Conservation (phyloP, 2,113 vertebrate genomes). For the Podarcis muralis region DNA sequence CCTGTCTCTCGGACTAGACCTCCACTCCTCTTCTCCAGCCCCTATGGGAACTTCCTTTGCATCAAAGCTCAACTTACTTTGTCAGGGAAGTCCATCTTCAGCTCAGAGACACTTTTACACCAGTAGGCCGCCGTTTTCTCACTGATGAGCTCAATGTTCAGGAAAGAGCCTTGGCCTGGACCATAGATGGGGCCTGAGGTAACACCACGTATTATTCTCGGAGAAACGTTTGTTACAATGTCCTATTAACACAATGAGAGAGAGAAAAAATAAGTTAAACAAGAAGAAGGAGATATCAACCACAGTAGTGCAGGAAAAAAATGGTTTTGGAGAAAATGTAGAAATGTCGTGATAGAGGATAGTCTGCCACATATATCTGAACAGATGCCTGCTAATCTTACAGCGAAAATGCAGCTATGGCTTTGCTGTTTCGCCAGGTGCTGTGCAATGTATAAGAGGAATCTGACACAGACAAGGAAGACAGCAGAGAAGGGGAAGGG, state of each 20-base stretch:
- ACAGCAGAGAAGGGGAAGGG: background rate
- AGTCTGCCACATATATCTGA: background rate
- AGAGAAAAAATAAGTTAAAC: background rate
- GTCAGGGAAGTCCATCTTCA: slow-evolving; percentile 90
- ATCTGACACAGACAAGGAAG: background rate
- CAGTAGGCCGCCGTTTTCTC: slow-evolving; percentile 93
- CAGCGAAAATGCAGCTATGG: background rate
- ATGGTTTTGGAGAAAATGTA: background rate
- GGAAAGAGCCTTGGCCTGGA: slow-evolving; percentile 89
- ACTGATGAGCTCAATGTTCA: slow-evolving; percentile 94
- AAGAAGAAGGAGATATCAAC: background rate
- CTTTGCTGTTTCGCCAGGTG: no score
- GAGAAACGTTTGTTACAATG: slow-evolving; percentile 93
- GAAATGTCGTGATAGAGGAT: background rate
- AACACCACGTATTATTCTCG: slow-evolving; percentile 90
- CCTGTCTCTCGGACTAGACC: background rate
- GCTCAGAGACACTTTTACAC: slow-evolving; percentile 86
- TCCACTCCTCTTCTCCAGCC: background rate
- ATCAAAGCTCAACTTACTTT: slow-evolving; percentile 76
- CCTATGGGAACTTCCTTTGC: slow-evolving; percentile 25
- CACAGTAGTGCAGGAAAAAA: background rate
- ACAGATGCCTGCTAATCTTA: background rate
- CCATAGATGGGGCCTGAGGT: slow-evolving; percentile 88
- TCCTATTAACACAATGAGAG: slow-evolving; percentile 77
- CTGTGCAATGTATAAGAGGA: no score